phyloP scores from a whole-genome alignment of 2,888 invertebrate genomes.

The Pterostichus niger region DNA sequence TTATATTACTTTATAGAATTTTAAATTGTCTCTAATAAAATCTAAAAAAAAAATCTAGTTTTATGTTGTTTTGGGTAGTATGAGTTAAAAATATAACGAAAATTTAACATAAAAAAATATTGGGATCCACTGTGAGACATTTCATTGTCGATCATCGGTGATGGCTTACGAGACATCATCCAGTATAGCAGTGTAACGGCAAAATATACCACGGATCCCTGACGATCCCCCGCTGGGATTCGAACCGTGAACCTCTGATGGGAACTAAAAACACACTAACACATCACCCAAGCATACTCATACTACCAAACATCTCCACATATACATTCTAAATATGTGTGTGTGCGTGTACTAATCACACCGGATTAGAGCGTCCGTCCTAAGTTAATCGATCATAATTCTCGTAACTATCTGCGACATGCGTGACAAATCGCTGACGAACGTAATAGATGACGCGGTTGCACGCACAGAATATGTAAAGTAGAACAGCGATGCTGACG shows the following conservation, averaged over 20 bases:
- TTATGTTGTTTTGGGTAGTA: neutral
- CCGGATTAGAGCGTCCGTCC: conserved; percentile 52
- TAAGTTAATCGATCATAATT: conserved; percentile 63
- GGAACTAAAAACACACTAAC: conserved; percentile 49
- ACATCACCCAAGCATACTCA: neutral
- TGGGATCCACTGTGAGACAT: neutral
- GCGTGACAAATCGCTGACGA: conserved; percentile 58
- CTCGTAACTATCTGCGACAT: conserved; percentile 47
- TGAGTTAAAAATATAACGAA: neutral
- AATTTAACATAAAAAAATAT: neutral
- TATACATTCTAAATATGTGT: neutral
- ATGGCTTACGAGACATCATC: neutral
- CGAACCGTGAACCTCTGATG: conserved; percentile 44
- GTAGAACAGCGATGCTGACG: conserved; percentile 14
- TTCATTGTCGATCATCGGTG: conserved; percentile 50
- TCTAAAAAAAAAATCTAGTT: no score
- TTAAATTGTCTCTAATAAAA: neutral
- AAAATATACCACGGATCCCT: conserved; percentile 17
- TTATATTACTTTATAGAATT: neutral
- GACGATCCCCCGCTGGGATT: conserved; percentile 49
- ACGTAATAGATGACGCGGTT: conserved; percentile 44
- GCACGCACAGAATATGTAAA: conserved; percentile 18
- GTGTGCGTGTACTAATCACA: conserved; percentile 46
- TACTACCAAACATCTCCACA: neutral
- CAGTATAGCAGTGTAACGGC: conserved; percentile 47